Conservation (phyloP, 2,797 vertebrate genomes). For the Chaetophractus vellerosus region DNA sequence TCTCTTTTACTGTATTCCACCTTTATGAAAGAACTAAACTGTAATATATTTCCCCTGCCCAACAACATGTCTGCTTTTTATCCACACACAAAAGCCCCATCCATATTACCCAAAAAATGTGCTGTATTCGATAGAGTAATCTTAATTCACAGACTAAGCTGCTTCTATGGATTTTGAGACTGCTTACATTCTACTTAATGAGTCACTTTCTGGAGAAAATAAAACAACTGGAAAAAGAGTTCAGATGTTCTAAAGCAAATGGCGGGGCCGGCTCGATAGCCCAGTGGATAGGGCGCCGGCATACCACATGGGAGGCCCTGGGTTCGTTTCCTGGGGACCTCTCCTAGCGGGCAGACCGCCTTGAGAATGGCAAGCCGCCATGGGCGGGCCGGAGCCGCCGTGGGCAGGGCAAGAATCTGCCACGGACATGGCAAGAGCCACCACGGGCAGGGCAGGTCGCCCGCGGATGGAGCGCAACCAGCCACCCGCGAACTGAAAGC, state of each 20-base stretch:
- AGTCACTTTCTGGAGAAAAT: not conserved
- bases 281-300: too few relatives aligned
- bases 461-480: too few relatives aligned
- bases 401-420: too few relatives aligned
- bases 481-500: too few relatives aligned
- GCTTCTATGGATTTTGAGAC: not conserved
- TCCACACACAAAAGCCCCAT: not conserved
- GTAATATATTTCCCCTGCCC: not conserved
- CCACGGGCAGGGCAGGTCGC: too few relatives aligned
- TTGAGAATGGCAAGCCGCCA: too few relatives aligned
- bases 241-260: conserved; percentile 7
- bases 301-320: too few relatives aligned
- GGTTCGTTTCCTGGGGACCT: too few relatives aligned
- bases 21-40: not conserved
- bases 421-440: too few relatives aligned
- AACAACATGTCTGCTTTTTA: not conserved
- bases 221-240: not conserved
- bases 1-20: not conserved
- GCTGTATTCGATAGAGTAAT: not conserved
- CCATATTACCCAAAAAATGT: not conserved
- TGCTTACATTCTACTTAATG: not conserved
- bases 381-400: too few relatives aligned
- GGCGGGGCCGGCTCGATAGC: too few relatives aligned
- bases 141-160: not conserved
- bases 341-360: too few relatives aligned